Evolutionary conservation across 2,888 invertebrate species (phyloP), one percentile per base, ranked within the genome.

Genomic region (Amiota minor): DNA sequence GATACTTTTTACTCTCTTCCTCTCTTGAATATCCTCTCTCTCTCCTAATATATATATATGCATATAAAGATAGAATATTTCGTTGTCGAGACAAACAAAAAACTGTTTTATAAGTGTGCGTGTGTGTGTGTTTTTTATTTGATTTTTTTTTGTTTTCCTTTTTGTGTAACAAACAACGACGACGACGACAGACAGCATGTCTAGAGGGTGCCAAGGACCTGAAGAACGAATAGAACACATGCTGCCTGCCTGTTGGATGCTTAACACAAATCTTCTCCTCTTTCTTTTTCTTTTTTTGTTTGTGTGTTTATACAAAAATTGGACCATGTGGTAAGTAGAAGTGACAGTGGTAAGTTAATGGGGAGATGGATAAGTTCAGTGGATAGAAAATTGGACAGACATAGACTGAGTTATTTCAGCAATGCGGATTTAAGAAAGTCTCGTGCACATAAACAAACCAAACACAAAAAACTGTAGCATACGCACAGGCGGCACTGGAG

Each of bases 381-480:
- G n/a, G 56, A 10, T 18, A 18, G 56, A 16, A 11, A 20, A 9
- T 9, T 18, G n/a, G 59, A 16, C 59, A 59, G 20, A 18, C 9
- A 59, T 12, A 18, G 20, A 59, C 59, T 2, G 11, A 16, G 59
- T 18, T 18, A 59, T 18, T 59, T 59, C 9, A 70, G 49, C 46
- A n/a, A 35, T 46, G 50, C 61, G 56, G 20, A 62, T 9, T 18
- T 47, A 50, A 49, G 62, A 1, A 71, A 20, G 35, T 35, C 2
- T 35, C 35, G 35, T 35, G 35, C 3, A 3, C 10, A 18, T 11
- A 59, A 16, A 59, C 59, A 12, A 59, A 59, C 0, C 59, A 59
- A 20, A 59, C 2, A 50, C 55, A n/a, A 64, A 68, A 74, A 71
- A 76, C 61, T 73, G 71, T 69, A 77, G 80, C 76, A 73, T 64